Base-by-base conservation (phyloP, 2,797 vertebrate species). In the Capromys pilorides region DNA sequence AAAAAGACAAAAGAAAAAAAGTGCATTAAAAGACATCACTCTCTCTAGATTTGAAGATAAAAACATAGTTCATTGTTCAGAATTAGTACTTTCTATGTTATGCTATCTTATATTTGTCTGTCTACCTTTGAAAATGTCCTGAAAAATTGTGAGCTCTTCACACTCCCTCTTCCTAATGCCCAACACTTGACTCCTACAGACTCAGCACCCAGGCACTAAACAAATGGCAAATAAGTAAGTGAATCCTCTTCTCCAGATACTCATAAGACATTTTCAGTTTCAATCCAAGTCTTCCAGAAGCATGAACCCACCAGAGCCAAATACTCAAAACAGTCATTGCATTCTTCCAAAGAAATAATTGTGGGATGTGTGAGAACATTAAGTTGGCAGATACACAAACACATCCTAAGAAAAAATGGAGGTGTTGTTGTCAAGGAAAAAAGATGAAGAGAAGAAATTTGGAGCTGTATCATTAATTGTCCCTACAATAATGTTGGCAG, bases 391-490 rank as follows among this genome's bases (percentile, higher is more conserved):
- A 62, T 57, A 88, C 3, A 18, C 19, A 93, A 31, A 78, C n/a
- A 54, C 62, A 26, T 95, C 81, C 89, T 73, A 36, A 49, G 80
- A 82, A 92, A 92, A 90, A 93, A 88, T 54, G 69, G 21, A 88
- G 94, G 8, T 88, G 39, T 93, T 49, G n/a, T 45, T 96, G 90
- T 95, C 87, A 94, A 94, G 84, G 84, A 95, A 83, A 93, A 95
- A 96, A 84, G 71, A 89, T 24, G 19, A 92, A 45, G 77, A 77
- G 22, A 64, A 61, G 49, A 87, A 85, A 85, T 78, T 94, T 86
- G 67, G 82, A 93, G 33, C 39, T 64, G 1, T 62, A 16, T 86
- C 59, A 36, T 57, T 92, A 90, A 45, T 51, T 71, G 14, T 77
- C 89, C 31, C 22, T 66, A 91, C 28, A 87, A 45, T 24, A 86